Evolutionary conservation across 2,113 vertebrate genomes (phyloP).

Genomic region (Columba janthina): DNA sequence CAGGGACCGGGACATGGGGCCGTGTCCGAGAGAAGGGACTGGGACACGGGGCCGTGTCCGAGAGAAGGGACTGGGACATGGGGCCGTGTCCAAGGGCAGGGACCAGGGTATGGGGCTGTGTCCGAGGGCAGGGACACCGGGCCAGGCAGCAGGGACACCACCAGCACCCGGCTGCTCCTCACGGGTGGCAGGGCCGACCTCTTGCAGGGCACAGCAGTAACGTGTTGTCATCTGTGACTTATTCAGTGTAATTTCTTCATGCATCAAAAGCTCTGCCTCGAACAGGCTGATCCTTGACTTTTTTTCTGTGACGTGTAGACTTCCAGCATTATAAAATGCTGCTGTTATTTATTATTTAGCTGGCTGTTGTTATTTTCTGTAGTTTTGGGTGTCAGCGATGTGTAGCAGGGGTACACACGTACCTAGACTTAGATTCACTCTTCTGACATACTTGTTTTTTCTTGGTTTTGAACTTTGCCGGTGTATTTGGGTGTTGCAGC

Average conservation of each 20-base stretch:
- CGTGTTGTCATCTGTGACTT: neutral
- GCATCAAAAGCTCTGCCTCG: neutral
- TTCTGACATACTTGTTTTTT: neutral
- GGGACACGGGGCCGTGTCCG: no score
- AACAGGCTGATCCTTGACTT: neutral
- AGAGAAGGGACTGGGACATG: no score
- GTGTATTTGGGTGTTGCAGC: accelerated
- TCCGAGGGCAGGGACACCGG: no score
- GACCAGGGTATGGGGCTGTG: no score
- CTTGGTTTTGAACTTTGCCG: neutral
- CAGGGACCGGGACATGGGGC: no score
- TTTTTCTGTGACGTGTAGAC: neutral
- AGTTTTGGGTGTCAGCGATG: neutral
- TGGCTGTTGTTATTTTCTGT: neutral
- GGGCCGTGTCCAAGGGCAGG: no score
- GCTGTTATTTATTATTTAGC: neutral
- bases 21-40: no score
- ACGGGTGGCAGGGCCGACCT: accelerated
- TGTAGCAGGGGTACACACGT: neutral
- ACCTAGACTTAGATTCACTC: neutral
- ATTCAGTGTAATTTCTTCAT: neutral
- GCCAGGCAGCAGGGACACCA: neutral
- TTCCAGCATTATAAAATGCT: neutral
- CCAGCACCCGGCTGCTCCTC: neutral
- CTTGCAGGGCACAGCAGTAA: neutral